Evolutionary conservation across 2,888 invertebrate genomes (phyloP), one percentile per base, ranked within the genome.

Genomic region (Eumacrocentrus americanus): DNA sequence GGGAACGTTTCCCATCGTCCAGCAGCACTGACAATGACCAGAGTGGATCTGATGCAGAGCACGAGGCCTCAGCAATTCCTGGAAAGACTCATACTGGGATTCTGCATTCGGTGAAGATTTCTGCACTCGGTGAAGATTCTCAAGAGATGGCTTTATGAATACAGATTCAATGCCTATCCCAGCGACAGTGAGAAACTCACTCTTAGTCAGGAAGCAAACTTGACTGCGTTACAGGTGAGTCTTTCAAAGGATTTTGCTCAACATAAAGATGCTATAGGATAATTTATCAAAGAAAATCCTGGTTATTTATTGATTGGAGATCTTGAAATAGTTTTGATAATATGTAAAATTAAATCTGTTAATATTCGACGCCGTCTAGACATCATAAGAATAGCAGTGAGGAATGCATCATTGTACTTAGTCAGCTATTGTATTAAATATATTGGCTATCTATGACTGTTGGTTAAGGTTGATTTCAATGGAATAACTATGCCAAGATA

Each of bases 91-190:
- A 80, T 66, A 78, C 81, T 22, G 77, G 71, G 14, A 69, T 70
- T 37, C 80, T 73, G 60, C 72, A 73, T 63, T 11, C 87, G 96
- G 46, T 95, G 95, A 2, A 96, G 95, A 82, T 83, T 96, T 59
- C 94, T 95, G 77, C 92, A 94, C 78, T 93, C 95, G 1, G 95
- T 96, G 5, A 92, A 94, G 81, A 92, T 96, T 60, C 82, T 97
- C 54, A 95, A 94, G 80, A 86, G 91, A 54, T 96, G 96, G 97
- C 84, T 97, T 4, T 95, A 92, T 78, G 95, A 95, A 68, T 95
- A 97, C 79, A 86, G 95, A 58, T 95, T 94, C 83, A 95, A 96
- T 79, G 96, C 96, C 0, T 97, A 96, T 79, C 96, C 96, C 0
- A 94, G 91, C 73, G 96, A 96, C 78, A 92, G 91, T 16, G 95